Conservation (phyloP, 2,888 invertebrate genomes). For the Steinernema hermaphroditum region DNA sequence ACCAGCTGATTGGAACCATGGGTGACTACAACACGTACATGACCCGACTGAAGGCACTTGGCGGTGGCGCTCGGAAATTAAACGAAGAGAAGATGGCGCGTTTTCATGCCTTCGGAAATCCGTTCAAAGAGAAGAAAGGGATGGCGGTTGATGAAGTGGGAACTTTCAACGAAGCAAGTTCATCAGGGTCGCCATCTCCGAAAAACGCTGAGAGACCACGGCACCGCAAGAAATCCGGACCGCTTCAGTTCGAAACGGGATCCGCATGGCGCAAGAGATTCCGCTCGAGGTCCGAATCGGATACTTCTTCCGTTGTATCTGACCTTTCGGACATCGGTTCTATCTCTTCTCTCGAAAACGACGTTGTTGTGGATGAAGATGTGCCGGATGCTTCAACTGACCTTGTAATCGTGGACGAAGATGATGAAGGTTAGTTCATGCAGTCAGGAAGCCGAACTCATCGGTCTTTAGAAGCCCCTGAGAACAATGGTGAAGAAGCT, state of each 20-base stretch:
- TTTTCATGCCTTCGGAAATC: slow-evolving; percentile 99
- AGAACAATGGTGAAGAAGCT: not conserved
- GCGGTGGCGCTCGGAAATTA: slow-evolving; percentile 36
- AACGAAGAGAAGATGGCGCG: slow-evolving; percentile 74
- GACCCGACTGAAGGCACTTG: slow-evolving; percentile 75
- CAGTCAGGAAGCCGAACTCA: too few species aligned
- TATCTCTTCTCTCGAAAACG: slow-evolving; percentile 9
- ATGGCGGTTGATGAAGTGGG: slow-evolving; percentile 60
- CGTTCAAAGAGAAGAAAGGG: slow-evolving; percentile 87
- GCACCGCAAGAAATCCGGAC: slow-evolving; percentile 5
- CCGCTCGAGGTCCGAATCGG: slow-evolving; percentile 23
- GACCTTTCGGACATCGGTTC: slow-evolving; percentile 23
- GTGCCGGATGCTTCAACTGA: not conserved
- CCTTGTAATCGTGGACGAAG: not conserved
- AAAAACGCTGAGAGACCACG: slow-evolving; percentile 1
- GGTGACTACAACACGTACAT: slow-evolving; percentile 99
- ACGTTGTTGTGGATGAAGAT: slow-evolving; percentile 4
- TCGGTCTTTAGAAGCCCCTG: too few species aligned
- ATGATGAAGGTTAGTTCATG: slow-evolving; percentile 15
- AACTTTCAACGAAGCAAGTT: not conserved
- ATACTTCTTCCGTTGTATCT: slow-evolving; percentile 31
- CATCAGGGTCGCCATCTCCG: not conserved
- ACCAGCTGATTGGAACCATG: slow-evolving; percentile 95
- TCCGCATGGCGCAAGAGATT: slow-evolving; percentile 12
- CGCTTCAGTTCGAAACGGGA: slow-evolving; percentile 15